Percentiles rank a stretch among this genome's conserved stretches.
These are phyloP conservation scores for Lymantria dispar DNA, from an alignment of 2,888 invertebrate genomes.

Conservation along the genomic window DNA sequence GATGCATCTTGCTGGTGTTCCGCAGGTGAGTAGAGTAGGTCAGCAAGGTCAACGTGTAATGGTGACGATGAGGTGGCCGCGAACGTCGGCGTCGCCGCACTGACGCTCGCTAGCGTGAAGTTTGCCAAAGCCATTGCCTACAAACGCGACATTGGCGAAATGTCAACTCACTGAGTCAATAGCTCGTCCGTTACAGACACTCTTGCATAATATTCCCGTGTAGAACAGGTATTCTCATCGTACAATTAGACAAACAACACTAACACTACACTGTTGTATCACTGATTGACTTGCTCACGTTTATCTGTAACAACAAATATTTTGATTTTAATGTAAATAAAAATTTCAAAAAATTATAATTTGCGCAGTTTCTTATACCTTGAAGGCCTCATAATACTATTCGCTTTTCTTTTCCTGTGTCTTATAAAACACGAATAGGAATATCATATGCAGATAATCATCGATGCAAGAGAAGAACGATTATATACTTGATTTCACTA, in stretches of 20 bases:
- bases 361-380: too few relatives aligned
- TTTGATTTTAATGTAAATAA: constrained; percentile 1
- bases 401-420: too few relatives aligned
- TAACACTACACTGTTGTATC: constrained; percentile 46
- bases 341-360: too few relatives aligned
- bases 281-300: constrained; percentile 16
- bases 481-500: too few relatives aligned
- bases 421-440: too few relatives aligned
- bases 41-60: constrained; percentile 60
- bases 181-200: constrained; percentile 48
- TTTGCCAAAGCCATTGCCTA: constrained; percentile 75
- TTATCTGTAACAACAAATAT: constrained; percentile 61
- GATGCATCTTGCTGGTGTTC: constrained; percentile 48
- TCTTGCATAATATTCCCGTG: constrained; percentile 61
- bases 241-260: constrained; percentile 52
- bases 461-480: too few relatives aligned
- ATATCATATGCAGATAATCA: too few relatives aligned
- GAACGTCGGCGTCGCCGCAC: constrained; percentile 60
- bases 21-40: constrained; percentile 71
- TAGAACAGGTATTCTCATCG: constrained; percentile 60
- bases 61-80: constrained; percentile 56
- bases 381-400: too few relatives aligned
- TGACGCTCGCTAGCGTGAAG: constrained; percentile 63
- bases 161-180: constrained; percentile 62
- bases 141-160: constrained; percentile 63